A percentile compares a stretch with the other conserved stretches of the same genome.
Conservation (phyloP, 2,888 invertebrate species). For the Lagria hirta region DNA sequence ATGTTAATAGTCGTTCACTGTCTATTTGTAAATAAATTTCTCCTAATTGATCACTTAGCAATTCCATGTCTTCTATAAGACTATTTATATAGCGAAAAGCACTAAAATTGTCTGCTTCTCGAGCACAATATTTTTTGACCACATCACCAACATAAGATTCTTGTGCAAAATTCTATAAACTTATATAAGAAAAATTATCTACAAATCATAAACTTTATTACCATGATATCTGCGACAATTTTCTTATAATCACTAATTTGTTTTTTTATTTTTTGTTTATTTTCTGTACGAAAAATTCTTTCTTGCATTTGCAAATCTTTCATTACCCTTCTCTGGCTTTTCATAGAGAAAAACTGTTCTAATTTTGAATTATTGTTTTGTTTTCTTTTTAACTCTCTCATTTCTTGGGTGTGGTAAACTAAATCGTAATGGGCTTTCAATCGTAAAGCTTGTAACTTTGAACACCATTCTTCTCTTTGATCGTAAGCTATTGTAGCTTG, state of each 20-base stretch:
- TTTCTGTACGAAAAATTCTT: slow-evolving; percentile 66
- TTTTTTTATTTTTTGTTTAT: slow-evolving; percentile 68
- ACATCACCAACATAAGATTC: slow-evolving; percentile 69
- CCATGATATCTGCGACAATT: slow-evolving; percentile 36
- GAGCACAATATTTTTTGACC: slow-evolving; percentile 73
- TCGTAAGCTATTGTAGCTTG: slow-evolving; percentile 90
- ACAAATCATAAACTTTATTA: no score
- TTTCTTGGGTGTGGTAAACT: slow-evolving; percentile 70
- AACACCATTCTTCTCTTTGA: slow-evolving; percentile 79
- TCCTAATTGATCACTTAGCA: slow-evolving; percentile 68
- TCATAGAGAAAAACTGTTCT: slow-evolving; percentile 81
- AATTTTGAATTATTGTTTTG: slow-evolving; percentile 83
- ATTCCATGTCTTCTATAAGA: slow-evolving; percentile 80
- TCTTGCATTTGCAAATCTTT: slow-evolving; percentile 73
- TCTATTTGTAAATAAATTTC: slow-evolving; percentile 66
- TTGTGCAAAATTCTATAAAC: slow-evolving; percentile 59
- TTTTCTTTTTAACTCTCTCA: slow-evolving; percentile 81
- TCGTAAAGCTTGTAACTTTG: slow-evolving; percentile 76
- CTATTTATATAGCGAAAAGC: slow-evolving; percentile 90
- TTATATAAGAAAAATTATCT: slow-evolving; percentile 2
- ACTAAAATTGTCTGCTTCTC: slow-evolving; percentile 90
- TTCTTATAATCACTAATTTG: slow-evolving; percentile 42
- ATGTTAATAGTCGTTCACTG: slow-evolving; percentile 61
- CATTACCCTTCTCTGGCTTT: slow-evolving; percentile 78
- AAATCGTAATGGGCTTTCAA: slow-evolving; percentile 76